Base-by-base conservation (phyloP, 2,797 vertebrate species). In the Dicrostonyx torquatus region DNA sequence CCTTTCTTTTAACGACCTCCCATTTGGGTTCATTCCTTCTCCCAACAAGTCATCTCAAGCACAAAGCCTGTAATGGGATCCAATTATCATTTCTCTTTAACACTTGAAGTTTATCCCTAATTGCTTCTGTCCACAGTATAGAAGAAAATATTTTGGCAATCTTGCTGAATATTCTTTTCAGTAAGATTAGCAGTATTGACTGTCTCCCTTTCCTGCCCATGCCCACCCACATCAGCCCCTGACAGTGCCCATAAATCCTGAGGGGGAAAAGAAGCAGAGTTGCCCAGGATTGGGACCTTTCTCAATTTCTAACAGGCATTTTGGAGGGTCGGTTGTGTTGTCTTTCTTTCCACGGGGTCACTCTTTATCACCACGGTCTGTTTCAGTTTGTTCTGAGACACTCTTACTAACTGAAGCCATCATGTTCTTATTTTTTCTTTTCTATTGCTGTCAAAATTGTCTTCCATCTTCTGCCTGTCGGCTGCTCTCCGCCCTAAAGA, bases 311-410 rank as follows among this genome's bases (percentile, higher is more conserved):
- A 93, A 70, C 45, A 20, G 34, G 26, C 13, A 45, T 70, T 45
- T 93, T n/a, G 62, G 11, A 11, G 55, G 34, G 68, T 45, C 64
- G 55, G 91, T 10, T 37, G 89, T 45, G 11, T 68, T 86, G 37
- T 34, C 72, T 89, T 50, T 24, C 58, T 89, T 64, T 7, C 55
- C 11, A 78, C 18, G 9, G 12, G 80, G 20, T 86, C 43, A 86
- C 15, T 83, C 18, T 91, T 84, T 20, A 53, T 76, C 29, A 22
- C 58, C 62, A 64, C 48, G 14, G 24, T 94, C 43, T 75, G 29
- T 79, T 91, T 75, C 82, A 29, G 58, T 86, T 86, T 75, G 76
- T 78, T 94, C 90, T 85, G 72, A 89, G 45, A 86, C 85, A 90
- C 43, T 15, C 45, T 85, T n/a, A 88, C 48, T 37, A 45, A 34